Conservation (phyloP, 2,888 invertebrate genomes). For the Linyphia triangularis region DNA sequence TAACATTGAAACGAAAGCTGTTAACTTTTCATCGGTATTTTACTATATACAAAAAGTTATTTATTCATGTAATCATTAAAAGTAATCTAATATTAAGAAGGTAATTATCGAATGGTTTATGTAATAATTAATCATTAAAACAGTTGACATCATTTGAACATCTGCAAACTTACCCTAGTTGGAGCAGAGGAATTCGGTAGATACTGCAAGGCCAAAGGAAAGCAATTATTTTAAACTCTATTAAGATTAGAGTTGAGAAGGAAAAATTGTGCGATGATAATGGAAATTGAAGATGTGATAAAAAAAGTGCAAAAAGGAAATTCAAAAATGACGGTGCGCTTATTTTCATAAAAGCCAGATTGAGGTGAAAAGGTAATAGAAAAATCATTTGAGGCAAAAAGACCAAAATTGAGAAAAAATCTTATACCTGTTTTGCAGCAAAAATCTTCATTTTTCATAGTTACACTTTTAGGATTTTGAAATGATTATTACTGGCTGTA, state of each 20-base stretch:
- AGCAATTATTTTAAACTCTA: conserved; percentile 49
- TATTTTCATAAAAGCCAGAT: conserved; percentile 1
- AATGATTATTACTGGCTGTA: too few relatives aligned
- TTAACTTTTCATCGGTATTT: not conserved
- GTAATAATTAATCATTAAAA: not conserved
- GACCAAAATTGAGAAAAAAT: not conserved
- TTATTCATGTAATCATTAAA: too few relatives aligned
- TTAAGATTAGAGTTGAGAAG: not conserved
- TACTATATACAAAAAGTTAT: too few relatives aligned
- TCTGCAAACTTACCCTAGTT: conserved; percentile 56
- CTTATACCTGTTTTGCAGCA: not conserved
- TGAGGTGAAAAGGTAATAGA: not conserved
- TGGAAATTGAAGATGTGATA: not conserved
- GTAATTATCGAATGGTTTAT: too few relatives aligned
- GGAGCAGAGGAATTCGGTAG: conserved; percentile 43
- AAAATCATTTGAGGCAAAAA: not conserved
- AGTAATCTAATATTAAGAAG: not conserved
- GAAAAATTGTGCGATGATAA: not conserved
- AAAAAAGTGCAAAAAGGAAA: not conserved
- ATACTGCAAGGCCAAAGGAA: conserved; percentile 68
- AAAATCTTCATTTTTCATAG: too few relatives aligned
- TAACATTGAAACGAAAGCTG: not conserved
- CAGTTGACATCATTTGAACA: not conserved
- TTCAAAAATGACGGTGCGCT: conserved; percentile 23
- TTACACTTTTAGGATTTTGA: too few relatives aligned